Conservation (phyloP, 2,113 vertebrate species). For the Gorsachius goisagi region DNA sequence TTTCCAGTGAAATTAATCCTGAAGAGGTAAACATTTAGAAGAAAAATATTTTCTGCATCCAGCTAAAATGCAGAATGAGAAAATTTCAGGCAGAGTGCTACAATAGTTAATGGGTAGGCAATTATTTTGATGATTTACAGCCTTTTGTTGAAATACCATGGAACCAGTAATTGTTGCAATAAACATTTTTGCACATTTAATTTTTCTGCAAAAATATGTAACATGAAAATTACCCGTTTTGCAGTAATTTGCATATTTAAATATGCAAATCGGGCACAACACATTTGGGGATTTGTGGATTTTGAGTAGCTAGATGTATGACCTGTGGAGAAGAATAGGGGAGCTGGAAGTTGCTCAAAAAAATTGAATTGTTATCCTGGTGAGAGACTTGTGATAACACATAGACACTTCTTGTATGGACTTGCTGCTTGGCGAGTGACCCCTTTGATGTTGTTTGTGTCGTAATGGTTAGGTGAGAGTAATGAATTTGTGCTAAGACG, state of each 20-base stretch:
- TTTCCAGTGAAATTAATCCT: not conserved
- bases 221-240: constrained; percentile 48
- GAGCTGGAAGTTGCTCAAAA: constrained; percentile 45
- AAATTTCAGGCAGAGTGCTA: constrained; percentile 37
- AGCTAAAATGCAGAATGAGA: constrained; percentile 32
- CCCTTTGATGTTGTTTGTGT: constrained; percentile 4
- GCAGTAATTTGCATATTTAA: constrained; percentile 3
- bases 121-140: constrained; percentile 53
- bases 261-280: constrained; percentile 1
- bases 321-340: constrained; percentile 53
- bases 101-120: constrained; percentile 59
- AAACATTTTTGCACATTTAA: constrained; percentile 57
- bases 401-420: not conserved
- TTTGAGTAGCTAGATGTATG: constrained; percentile 23
- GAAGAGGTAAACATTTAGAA: not conserved
- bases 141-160: constrained; percentile 41
- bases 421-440: constrained; percentile 28
- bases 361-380: not conserved
- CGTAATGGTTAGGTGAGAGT: not conserved
- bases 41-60: not conserved
- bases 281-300: not conserved
- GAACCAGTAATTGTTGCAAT: constrained; percentile 32
- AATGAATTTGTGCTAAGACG: not conserved
- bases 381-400: constrained; percentile 23
- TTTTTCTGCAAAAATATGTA: constrained; percentile 54